Evolutionary conservation across 1,140 invertebrate species (phyloP).

Genomic region (Delia radicum): DNA sequence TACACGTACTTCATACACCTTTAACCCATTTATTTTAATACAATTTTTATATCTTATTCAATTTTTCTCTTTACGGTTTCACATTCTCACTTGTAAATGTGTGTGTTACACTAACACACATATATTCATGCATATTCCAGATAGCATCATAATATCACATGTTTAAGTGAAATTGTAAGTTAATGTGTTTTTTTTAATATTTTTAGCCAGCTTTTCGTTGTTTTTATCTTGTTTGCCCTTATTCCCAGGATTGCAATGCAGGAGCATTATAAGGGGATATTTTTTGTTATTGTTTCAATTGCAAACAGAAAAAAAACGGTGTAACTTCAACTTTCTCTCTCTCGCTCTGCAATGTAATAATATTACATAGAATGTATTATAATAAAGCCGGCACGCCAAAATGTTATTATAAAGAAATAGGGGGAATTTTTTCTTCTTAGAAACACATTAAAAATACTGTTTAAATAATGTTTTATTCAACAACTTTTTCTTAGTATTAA

Average conservation of each 20-base stretch:
- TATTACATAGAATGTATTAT: neutral
- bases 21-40: neutral
- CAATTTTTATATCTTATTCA: neutral
- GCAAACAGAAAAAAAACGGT: too few relatives aligned
- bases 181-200: neutral
- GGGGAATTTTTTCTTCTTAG: neutral
- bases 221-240: slow-evolving; percentile 17
- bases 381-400: neutral
- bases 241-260: slow-evolving; percentile 27
- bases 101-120: neutral
- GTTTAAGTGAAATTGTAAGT: slow-evolving; percentile 1
- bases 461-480: too few relatives aligned
- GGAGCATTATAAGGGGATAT: slow-evolving; percentile 26
- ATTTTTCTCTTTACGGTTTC: neutral
- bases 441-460: neutral
- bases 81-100: neutral
- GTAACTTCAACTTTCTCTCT: neutral
- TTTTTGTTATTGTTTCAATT: neutral
- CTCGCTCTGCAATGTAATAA: neutral
- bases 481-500: too few relatives aligned
- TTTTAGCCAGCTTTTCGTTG: neutral
- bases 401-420: neutral
- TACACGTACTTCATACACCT: too few relatives aligned
- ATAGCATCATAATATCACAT: slow-evolving; percentile 4
- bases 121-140: neutral